A percentile compares a stretch with the other conserved stretches of the same genome.
Evolutionary conservation across 2,888 invertebrate genomes (phyloP).

Genomic region (Quadriops clusia): DNA sequence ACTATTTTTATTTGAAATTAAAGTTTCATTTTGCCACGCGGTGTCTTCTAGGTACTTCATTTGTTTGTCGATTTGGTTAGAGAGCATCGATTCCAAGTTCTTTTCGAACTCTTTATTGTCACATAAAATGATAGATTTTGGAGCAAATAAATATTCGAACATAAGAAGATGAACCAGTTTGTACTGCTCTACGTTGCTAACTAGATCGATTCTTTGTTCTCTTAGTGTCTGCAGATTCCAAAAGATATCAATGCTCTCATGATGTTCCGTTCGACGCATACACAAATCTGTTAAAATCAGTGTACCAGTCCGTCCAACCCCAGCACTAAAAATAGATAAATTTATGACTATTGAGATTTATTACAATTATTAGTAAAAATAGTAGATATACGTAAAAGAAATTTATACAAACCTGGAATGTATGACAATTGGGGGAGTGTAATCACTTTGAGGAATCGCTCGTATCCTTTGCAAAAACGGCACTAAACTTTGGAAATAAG

Average conservation of each 20-base stretch:
- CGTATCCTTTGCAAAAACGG: too few species aligned
- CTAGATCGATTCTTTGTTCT: slow-evolving; percentile 32
- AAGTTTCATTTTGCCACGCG: slow-evolving; percentile 35
- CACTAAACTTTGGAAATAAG: too few species aligned
- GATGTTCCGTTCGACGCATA: too few species aligned
- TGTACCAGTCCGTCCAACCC: slow-evolving; percentile 6
- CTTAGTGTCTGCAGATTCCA: too few species aligned
- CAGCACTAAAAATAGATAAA: slow-evolving; percentile 4
- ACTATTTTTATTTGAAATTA: slow-evolving; percentile 34
- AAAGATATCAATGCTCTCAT: too few species aligned
- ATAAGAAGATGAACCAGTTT: slow-evolving; percentile 37
- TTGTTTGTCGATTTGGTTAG: slow-evolving; percentile 27
- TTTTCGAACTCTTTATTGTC: slow-evolving; percentile 10
- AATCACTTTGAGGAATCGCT: too few species aligned
- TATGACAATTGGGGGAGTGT: too few species aligned
- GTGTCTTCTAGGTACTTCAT: slow-evolving; percentile 30
- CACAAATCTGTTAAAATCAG: slow-evolving; percentile 5
- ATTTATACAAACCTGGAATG: too few species aligned
- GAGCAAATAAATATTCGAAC: slow-evolving; percentile 33
- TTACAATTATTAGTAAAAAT: too few species aligned
- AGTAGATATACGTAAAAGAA: too few species aligned
- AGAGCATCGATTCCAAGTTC: slow-evolving; percentile 10
- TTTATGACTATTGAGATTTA: too few species aligned
- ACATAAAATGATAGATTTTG: slow-evolving; percentile 31
- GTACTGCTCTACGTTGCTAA: slow-evolving; percentile 37